phyloP scores from a whole-genome alignment of 2,113 vertebrate genomes.

The Indicator maculatus region DNA sequence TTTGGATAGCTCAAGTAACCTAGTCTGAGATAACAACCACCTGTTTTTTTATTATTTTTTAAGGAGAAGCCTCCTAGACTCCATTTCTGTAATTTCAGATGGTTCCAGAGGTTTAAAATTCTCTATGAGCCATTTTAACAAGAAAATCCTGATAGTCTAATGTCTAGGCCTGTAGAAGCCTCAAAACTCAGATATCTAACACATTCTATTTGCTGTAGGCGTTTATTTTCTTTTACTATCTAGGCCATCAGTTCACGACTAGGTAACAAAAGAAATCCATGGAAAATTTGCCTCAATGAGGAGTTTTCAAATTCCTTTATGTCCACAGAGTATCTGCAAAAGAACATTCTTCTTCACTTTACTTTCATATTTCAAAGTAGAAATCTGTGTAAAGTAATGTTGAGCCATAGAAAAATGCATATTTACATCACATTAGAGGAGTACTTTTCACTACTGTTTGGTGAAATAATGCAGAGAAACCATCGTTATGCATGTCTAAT shows the following conservation, averaged over 20 bases:
- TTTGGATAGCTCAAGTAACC: conserved; percentile 10
- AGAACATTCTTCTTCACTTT: background rate
- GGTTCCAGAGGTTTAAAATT: conserved; percentile 28
- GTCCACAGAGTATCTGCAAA: background rate
- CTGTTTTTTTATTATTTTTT: conserved; percentile 35
- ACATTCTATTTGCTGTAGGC: conserved; percentile 28
- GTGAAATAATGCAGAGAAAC: background rate
- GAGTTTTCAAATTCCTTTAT: conserved; percentile 23
- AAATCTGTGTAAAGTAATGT: background rate
- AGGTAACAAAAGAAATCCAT: conserved; percentile 39
- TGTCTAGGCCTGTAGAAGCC: conserved; percentile 6
- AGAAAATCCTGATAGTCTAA: conserved; percentile 37
- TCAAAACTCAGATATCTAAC: conserved; percentile 38
- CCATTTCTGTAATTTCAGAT: conserved; percentile 37
- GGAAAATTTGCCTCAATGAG: conserved; percentile 16
- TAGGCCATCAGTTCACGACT: conserved; percentile 61
- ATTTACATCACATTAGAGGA: background rate
- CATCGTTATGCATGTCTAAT: background rate
- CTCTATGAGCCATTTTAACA: conserved; percentile 43
- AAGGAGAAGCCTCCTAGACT: conserved; percentile 28
- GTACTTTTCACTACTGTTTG: background rate
- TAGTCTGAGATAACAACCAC: conserved; percentile 48
- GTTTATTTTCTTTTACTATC: conserved; percentile 61
- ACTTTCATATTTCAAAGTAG: background rate
- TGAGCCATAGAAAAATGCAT: background rate